These are phyloP conservation scores for Drosophila infuscata DNA, from an alignment of 2,888 invertebrate species.

Conservation along the genomic window DNA sequence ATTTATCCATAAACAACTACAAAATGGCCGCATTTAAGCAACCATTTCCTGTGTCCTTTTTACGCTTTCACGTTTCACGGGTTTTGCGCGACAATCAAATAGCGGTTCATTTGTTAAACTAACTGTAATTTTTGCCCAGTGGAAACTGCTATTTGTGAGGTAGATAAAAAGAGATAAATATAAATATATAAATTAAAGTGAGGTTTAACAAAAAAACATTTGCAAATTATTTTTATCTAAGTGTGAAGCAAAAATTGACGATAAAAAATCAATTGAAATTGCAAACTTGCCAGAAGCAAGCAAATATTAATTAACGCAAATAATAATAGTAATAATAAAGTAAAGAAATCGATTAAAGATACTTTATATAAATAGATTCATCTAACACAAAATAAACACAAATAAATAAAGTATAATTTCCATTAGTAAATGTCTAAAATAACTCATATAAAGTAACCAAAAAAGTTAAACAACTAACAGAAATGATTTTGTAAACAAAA, in stretches of 20 bases:
- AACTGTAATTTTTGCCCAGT: neutral
- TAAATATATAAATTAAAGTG: neutral
- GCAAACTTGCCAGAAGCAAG: neutral
- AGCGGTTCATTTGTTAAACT: neutral
- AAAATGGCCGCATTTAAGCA: neutral
- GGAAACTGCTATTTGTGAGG: neutral
- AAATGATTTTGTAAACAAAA: neutral
- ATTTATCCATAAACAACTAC: slow-evolving; percentile 12
- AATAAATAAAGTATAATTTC: neutral
- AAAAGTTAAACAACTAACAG: neutral
- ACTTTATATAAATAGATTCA: neutral
- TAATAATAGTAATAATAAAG: neutral
- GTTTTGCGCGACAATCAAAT: slow-evolving; percentile 2
- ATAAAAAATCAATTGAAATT: neutral
- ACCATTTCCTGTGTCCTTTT: slow-evolving; percentile 22
- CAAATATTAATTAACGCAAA: neutral
- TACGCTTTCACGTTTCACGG: slow-evolving; percentile 31
- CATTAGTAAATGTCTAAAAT: neutral
- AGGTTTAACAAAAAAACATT: neutral
- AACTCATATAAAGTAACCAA: neutral
- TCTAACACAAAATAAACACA: neutral
- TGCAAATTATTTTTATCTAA: neutral
- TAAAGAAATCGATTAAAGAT: neutral
- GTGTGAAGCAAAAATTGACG: neutral
- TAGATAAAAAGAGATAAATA: neutral